Evolutionary conservation across 2,113 vertebrate species (phyloP), one percentile per base, ranked within the genome.

Genomic region (Terrapene triunguis): DNA sequence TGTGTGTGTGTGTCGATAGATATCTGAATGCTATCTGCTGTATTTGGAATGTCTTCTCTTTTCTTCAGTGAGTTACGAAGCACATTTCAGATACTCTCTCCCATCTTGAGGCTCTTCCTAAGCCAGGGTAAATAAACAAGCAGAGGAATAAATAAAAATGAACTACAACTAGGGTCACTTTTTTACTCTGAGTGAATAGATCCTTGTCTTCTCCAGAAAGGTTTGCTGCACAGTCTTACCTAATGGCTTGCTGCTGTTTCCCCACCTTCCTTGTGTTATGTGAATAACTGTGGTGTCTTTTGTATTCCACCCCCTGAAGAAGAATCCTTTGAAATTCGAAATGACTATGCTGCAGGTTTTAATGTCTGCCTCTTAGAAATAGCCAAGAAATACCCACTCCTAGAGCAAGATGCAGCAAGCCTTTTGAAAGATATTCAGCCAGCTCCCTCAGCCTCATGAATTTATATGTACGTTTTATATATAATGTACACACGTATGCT

Each of bases 251-350:
- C 95, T 91, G 98, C 97, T 97, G 91, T 96, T 97, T 97, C 96
- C 96, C 92, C 94, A 55, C 97, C 95, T 97, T 97, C 74, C 97
- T 89, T 83, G 95, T 93, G 97, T 98, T 98, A 93, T 97, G 95
- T 97, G 97, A 97, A 92, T 96, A 97, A 92, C 92, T 47, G 80
- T 97, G 95, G 89, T 95, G 95, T 94, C 98, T 98, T 98, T 98
- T 98, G 97, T 98, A 96, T 98, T 98, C 98, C 97, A 97, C 96
- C 96, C 96, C 97, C 97, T 98, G 96, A 98, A 98, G 97, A 98
- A 98, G 97, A 98, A 98, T 95, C 94, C 97, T 98, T 97, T 98
- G 98, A 98, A 98, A 98, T 97, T 98, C 98, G 98, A 98, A 98
- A 98, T 98, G 97, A 98, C 98, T 97, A 92, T 97, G 97, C 97